These are phyloP conservation scores for Daktulosphaira vitifoliae DNA, from an alignment of 1,140 invertebrate species.

Conservation along the genomic window DNA sequence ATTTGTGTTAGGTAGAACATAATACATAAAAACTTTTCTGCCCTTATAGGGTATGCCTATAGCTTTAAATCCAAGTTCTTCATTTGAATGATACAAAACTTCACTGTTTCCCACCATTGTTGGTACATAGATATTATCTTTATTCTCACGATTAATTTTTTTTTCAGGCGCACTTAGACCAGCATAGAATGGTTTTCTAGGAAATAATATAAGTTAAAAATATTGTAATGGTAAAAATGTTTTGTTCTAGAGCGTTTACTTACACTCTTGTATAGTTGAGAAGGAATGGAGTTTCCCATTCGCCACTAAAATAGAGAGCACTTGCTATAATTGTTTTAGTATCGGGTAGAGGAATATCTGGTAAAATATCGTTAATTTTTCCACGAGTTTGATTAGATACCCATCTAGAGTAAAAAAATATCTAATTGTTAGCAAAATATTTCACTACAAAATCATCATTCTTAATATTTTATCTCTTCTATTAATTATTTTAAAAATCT, in stretches of 20 bases:
- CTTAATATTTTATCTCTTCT: no score
- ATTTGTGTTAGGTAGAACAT: conserved; percentile 53
- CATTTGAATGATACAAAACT: conserved; percentile 51
- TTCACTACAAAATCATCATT: no score
- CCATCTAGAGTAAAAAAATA: conserved; percentile 45
- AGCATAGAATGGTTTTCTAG: conserved; percentile 47
- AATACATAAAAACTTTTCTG: conserved; percentile 55
- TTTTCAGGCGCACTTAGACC: conserved; percentile 7
- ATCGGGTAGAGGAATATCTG: conserved; percentile 42
- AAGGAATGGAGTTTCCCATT: conserved; percentile 64
- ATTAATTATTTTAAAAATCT: no score
- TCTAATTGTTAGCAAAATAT: no score
- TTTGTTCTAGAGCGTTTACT: conserved; percentile 36
- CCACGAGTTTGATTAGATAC: conserved; percentile 53
- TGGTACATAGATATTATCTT: conserved; percentile 47
- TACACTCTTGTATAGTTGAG: conserved; percentile 49
- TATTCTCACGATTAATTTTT: conserved; percentile 43
- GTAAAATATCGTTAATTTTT: conserved; percentile 55
- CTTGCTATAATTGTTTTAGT: conserved; percentile 62
- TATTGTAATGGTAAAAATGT: background rate
- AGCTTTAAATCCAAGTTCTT: conserved; percentile 50
- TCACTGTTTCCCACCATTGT: conserved; percentile 57
- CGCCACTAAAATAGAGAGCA: conserved; percentile 67
- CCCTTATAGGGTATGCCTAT: conserved; percentile 64
- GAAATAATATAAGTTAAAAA: conserved; percentile 34